Base-by-base conservation (phyloP, 2,888 invertebrate species). In the Amphimallon solstitiale region DNA sequence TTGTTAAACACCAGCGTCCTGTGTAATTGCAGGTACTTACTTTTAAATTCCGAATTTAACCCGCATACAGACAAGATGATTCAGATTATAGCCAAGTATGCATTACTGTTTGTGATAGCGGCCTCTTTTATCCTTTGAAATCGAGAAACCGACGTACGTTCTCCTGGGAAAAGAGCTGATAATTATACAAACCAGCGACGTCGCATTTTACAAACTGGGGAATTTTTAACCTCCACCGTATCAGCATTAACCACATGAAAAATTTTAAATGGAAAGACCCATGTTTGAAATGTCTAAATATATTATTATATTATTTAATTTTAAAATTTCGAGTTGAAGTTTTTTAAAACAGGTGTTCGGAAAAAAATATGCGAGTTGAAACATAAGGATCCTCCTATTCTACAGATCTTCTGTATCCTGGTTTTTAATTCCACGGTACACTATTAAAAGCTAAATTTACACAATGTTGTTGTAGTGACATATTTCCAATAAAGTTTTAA, bases 11-110 rank as follows among this genome's bases (percentile, higher is more conserved):
- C 21, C 12, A n/a, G 1, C 12, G 5, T 52, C 21, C 21, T 10
- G 6, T 56, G 56, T 40, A 29, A 56, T 40, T 56, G 23, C 40
- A 23, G 19, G 17, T 19, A 40, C 3, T 40, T 40, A 43, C 23
- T 40, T 56, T 43, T 38, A 23, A 40, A 40, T 40, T 40, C 40
- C 9, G 9, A 14, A 54, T 54, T 38, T 54, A 54, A 38, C 54
- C 38, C 14, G 38, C 38, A 37, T 19, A 37, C 52, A 17, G n/a
- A 52, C 17, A 38, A 52, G 7, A 54, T 15, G 54, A 6, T n/a
- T 17, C 14, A 38, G 54, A 15, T 56, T 56, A 38, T 56, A 56
- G 23, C 23, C 23, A 21, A 38, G 23, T 56, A 9, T 5, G 23
- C 40, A 19, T 9, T 15, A 51, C 40, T 21, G 35, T 52, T 52